A percentile compares a stretch with the other conserved stretches of the same genome.
phyloP scores from a whole-genome alignment of 2,113 vertebrate genomes.

The Odobenus rosmarus region DNA sequence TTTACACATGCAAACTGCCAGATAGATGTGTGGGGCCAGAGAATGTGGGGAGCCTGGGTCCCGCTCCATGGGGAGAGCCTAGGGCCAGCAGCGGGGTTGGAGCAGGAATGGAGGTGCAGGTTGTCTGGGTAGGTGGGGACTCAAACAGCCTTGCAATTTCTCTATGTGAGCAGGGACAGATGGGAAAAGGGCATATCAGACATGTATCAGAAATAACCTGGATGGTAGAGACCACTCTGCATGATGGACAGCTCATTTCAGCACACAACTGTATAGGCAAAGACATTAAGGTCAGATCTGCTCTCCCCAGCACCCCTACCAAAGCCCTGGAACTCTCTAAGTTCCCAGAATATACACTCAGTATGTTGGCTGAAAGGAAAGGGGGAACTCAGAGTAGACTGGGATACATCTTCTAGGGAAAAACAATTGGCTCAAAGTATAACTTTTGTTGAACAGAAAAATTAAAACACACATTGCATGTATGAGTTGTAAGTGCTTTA shows the following conservation, averaged over 20 bases:
- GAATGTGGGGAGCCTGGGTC: not conserved
- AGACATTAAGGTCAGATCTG: not conserved
- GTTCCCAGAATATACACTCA: not conserved
- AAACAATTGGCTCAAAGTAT: not conserved
- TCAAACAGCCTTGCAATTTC: not conserved
- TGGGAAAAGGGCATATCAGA: no score
- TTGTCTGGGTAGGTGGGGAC: no score
- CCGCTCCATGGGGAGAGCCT: fast-evolving
- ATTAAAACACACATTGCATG: not conserved
- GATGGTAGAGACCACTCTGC: not conserved
- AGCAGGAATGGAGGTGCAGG: not conserved
- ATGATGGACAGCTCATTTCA: not conserved
- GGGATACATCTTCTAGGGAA: not conserved
- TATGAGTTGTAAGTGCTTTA: not conserved
- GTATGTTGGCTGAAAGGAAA: not conserved
- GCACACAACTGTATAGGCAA: not conserved
- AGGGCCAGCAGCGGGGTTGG: fast-evolving
- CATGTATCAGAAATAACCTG: not conserved
- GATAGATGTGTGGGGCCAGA: not conserved
- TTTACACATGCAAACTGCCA: not conserved
- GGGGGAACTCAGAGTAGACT: not conserved
- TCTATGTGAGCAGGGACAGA: not conserved
- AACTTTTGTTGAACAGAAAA: not conserved
- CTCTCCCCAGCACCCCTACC: not conserved
- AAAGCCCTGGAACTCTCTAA: not conserved